Percentiles rank a stretch among this genome's conserved stretches.
phyloP scores from a whole-genome alignment of 2,113 vertebrate species.

The Brachypodius melanocephalos region DNA sequence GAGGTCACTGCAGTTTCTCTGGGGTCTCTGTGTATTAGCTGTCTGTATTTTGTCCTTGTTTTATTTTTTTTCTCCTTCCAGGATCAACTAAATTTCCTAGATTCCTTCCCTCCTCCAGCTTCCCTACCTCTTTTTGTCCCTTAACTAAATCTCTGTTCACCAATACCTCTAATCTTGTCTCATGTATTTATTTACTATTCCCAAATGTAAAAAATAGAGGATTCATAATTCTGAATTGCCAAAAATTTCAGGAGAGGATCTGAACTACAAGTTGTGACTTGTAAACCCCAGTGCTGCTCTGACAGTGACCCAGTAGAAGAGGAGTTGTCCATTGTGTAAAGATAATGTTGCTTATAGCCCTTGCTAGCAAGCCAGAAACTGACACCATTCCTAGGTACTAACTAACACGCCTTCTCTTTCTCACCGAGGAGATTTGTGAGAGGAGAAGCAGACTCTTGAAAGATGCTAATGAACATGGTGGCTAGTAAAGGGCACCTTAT shows the following conservation, averaged over 20 bases:
- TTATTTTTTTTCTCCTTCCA: background rate
- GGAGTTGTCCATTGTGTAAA: background rate
- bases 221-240: background rate
- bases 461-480: conserved; percentile 2
- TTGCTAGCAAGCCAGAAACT: background rate
- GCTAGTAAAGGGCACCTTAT: conserved; percentile 34
- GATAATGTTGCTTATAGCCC: background rate
- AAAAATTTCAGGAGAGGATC: background rate
- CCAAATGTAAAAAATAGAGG: background rate
- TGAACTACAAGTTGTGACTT: background rate
- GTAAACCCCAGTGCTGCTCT: background rate
- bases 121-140: background rate
- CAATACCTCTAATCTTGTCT: background rate
- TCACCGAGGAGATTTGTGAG: background rate
- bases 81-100: background rate
- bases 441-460: background rate
- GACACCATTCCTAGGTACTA: background rate
- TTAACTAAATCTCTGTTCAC: background rate
- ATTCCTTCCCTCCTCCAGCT: background rate
- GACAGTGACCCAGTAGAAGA: background rate
- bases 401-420: background rate
- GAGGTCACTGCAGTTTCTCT: background rate
- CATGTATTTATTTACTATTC: background rate
- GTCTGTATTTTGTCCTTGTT: background rate
- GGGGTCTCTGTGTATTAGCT: background rate